phyloP scores from a whole-genome alignment of 2,797 vertebrate species.

The Sebastes wilsoni region DNA sequence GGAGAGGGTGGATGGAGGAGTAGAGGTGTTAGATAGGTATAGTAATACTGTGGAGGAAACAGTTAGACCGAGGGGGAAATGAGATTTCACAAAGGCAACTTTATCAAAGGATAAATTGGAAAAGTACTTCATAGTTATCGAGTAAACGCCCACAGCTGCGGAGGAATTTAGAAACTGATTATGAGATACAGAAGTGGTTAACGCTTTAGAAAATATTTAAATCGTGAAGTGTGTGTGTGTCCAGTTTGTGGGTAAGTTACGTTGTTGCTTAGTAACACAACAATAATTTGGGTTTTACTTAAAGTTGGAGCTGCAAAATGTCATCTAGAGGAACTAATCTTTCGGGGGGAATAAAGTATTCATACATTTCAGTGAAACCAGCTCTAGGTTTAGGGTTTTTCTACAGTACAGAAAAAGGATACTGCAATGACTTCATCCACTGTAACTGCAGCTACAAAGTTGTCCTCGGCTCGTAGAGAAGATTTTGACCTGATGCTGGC shows the following conservation, averaged over 20 bases:
- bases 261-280: background rate
- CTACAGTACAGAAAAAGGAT: background rate
- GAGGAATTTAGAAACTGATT: conserved; percentile 42
- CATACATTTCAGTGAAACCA: background rate
- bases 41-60: conserved; percentile 63
- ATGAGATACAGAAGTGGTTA: conserved; percentile 17
- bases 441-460: background rate
- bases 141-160: conserved; percentile 36
- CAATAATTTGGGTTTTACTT: background rate
- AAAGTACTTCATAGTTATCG: conserved; percentile 38
- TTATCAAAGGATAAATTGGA: conserved; percentile 57
- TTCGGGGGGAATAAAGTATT: background rate
- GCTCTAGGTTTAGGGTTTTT: background rate
- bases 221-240: background rate
- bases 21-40: conserved; percentile 64
- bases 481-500: background rate
- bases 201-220: background rate
- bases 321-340: background rate
- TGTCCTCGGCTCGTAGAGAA: too few relatives aligned
- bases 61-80: conserved; percentile 51
- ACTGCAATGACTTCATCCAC: background rate
- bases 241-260: background rate
- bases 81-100: conserved; percentile 56
- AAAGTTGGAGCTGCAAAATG: background rate
- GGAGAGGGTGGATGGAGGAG: conserved; percentile 25